Evolutionary conservation across 2,888 invertebrate species (phyloP).

Genomic region (Cosmia pyralina): DNA sequence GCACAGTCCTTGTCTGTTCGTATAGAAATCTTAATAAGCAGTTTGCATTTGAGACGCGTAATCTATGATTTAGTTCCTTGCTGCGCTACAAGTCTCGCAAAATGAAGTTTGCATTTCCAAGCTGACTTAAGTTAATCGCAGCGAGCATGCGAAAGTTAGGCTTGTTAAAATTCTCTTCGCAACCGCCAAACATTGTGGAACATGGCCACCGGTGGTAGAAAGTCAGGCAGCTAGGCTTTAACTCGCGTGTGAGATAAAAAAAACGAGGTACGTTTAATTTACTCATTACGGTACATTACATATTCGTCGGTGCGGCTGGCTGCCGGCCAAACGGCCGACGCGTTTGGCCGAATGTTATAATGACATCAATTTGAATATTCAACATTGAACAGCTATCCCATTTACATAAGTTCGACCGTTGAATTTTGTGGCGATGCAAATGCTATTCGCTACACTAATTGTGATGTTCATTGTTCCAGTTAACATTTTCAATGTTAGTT

Average conservation of each 20-base stretch:
- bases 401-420: conserved; percentile 90
- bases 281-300: conserved; percentile 88
- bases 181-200: conserved; percentile 65
- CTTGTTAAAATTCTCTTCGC: conserved; percentile 70
- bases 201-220: conserved; percentile 64
- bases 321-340: conserved; percentile 86
- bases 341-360: conserved; percentile 88
- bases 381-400: conserved; percentile 89
- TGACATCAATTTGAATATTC: conserved; percentile 91
- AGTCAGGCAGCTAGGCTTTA: conserved; percentile 68
- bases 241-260: conserved; percentile 80
- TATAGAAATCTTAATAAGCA: conserved; percentile 48
- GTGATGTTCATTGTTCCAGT: conserved; percentile 81
- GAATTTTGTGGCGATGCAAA: conserved; percentile 88
- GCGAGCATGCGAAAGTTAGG: conserved; percentile 67
- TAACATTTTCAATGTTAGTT: conserved; percentile 70
- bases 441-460: conserved; percentile 86
- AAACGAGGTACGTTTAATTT: conserved; percentile 82
- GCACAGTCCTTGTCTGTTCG: conserved; percentile 37
- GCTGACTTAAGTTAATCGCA: conserved; percentile 61
- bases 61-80: conserved; percentile 59
- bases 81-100: conserved; percentile 50
- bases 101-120: conserved; percentile 62
- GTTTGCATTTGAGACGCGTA: conserved; percentile 52
- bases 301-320: conserved; percentile 83